Conservation (phyloP, 2,888 invertebrate genomes). For the Toxonevra muliebris region DNA sequence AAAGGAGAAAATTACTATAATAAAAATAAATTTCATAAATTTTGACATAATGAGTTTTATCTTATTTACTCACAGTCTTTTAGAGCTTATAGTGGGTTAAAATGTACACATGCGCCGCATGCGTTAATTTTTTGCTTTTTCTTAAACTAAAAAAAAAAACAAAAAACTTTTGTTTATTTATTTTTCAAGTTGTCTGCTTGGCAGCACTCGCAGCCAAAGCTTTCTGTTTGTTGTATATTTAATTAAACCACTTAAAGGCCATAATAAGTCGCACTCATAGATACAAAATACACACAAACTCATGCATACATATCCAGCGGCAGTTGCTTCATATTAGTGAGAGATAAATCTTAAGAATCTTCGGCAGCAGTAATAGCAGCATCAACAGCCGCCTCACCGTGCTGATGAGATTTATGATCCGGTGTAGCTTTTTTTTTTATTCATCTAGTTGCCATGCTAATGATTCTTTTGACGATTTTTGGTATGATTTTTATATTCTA, state of each 20-base stretch:
- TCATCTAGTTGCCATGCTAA: no score
- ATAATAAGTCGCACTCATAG: slow-evolving; percentile 17
- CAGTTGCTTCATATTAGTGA: not conserved
- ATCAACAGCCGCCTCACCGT: not conserved
- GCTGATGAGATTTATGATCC: no score
- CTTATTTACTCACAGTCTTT: no score
- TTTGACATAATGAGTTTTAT: no score
- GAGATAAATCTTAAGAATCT: not conserved
- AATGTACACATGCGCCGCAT: no score
- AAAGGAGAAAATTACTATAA: no score
- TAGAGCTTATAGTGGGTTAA: no score
- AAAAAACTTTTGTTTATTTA: slow-evolving; percentile 6
- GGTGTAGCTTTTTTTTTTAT: no score
- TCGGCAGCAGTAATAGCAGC: not conserved
- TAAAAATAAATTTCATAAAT: no score
- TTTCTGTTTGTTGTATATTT: slow-evolving; percentile 1
- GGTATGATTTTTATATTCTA: no score
- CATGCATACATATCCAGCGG: not conserved
- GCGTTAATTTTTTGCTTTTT: not conserved
- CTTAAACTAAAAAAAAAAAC: not conserved
- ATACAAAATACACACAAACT: not conserved
- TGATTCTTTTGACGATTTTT: no score
- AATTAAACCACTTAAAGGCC: slow-evolving; percentile 27
- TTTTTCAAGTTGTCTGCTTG: slow-evolving; percentile 3
- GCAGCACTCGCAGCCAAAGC: not conserved